Conservation (phyloP, 2,888 invertebrate genomes). For the Xestia sexstrigata region DNA sequence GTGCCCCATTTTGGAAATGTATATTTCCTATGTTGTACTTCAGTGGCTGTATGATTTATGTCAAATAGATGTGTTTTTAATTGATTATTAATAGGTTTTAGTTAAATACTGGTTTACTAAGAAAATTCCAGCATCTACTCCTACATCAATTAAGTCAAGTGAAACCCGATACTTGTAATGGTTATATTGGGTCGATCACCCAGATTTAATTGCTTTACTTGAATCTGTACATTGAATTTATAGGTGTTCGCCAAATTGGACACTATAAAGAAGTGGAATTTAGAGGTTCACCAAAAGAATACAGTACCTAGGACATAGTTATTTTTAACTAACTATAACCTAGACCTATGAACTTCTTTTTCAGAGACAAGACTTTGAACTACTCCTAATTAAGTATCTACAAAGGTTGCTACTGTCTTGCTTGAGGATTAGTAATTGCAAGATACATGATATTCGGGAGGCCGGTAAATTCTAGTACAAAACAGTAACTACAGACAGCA, state of each 20-base stretch:
- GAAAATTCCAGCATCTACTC: slow-evolving; percentile 63
- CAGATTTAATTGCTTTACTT: slow-evolving; percentile 36
- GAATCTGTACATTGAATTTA: slow-evolving; percentile 27
- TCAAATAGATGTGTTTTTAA: slow-evolving; percentile 75
- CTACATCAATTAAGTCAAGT: slow-evolving; percentile 55
- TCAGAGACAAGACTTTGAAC: not conserved
- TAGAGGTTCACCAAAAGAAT: not conserved
- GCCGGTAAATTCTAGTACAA: not conserved
- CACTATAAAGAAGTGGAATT: slow-evolving; percentile 10
- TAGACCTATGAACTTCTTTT: no score
- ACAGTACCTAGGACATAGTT: no score
- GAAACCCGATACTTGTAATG: slow-evolving; percentile 37
- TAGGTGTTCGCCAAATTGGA: slow-evolving; percentile 12
- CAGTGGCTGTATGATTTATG: slow-evolving; percentile 81
- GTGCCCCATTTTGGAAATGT: slow-evolving; percentile 79
- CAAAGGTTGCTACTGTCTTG: no score
- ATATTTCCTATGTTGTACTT: slow-evolving; percentile 79
- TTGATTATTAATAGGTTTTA: slow-evolving; percentile 77
- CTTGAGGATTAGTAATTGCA: no score
- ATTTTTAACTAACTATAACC: no score
- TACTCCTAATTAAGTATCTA: not conserved
- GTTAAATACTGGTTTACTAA: slow-evolving; percentile 69
- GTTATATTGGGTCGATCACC: slow-evolving; percentile 31
- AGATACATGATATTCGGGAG: not conserved
- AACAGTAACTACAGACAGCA: not conserved